phyloP scores from a whole-genome alignment of 2,113 vertebrate species.

The Aphelocoma coerulescens region DNA sequence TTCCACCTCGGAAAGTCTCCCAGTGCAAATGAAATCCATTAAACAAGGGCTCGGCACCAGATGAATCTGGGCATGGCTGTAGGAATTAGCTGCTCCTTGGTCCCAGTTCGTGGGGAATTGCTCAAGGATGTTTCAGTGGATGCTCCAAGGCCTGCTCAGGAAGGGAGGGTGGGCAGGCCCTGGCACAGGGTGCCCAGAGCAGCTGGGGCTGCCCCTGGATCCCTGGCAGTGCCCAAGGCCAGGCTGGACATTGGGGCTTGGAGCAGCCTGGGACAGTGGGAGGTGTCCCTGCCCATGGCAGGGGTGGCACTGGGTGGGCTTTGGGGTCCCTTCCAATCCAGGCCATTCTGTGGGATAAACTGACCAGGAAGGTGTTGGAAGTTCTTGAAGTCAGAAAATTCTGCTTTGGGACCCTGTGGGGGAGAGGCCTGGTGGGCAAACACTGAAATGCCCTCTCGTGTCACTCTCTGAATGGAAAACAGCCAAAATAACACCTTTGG shows the following conservation, averaged over 20 bases:
- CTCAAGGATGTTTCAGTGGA: neutral
- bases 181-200: neutral
- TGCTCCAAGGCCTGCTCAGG: neutral
- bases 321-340: neutral
- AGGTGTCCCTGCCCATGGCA: neutral
- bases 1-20: neutral
- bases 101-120: neutral
- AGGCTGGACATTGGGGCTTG: neutral
- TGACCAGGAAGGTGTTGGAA: neutral
- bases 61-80: fast-evolving
- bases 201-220: neutral
- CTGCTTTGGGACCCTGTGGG: neutral
- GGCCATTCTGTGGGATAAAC: neutral
- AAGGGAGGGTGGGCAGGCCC: neutral
- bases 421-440: neutral
- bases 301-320: fast-evolving
- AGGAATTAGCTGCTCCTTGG: neutral
- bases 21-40: neutral
- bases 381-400: neutral
- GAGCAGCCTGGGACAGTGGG: fast-evolving
- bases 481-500: neutral
- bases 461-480: neutral
- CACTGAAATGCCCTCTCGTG: neutral
- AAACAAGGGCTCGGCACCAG: neutral
- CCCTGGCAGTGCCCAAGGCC: neutral